phyloP scores from a whole-genome alignment of 1,140 invertebrate species.

The Aphidius gifuensis region DNA sequence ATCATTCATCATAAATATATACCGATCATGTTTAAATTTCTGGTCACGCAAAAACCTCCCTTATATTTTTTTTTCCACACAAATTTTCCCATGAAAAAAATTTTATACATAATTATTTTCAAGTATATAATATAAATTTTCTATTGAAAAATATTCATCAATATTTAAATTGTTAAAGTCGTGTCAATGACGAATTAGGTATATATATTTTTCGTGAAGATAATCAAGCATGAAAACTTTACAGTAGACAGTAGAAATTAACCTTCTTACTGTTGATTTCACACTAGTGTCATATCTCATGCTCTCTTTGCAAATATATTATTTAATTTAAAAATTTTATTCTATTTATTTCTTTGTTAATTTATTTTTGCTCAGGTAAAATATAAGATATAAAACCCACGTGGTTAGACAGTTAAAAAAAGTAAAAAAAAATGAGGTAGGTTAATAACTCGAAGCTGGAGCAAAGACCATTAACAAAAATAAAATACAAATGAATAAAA shows the following conservation, averaged over 20 bases:
- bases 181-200: no score
- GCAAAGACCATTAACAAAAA: no score
- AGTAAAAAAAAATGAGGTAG: constrained; percentile 5
- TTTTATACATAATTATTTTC: constrained; percentile 15
- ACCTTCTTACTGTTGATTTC: constrained; percentile 37
- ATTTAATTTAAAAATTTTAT: constrained; percentile 7
- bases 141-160: no score
- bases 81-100: neutral
- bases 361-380: no score
- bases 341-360: neutral
- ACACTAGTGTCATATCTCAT: constrained; percentile 27
- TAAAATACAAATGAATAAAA: no score
- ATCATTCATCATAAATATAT: no score
- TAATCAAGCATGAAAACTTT: constrained; percentile 26
- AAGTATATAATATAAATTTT: no score
- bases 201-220: no score
- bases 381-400: constrained; percentile 21
- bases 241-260: constrained; percentile 28
- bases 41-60: no score
- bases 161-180: no score
- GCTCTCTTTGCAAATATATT: constrained; percentile 18
- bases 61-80: no score
- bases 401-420: constrained; percentile 3
- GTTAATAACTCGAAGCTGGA: constrained; percentile 29
- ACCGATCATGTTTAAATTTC: no score